Evolutionary conservation across 2,888 invertebrate genomes (phyloP).

Genomic region (Platypus cylindrus): DNA sequence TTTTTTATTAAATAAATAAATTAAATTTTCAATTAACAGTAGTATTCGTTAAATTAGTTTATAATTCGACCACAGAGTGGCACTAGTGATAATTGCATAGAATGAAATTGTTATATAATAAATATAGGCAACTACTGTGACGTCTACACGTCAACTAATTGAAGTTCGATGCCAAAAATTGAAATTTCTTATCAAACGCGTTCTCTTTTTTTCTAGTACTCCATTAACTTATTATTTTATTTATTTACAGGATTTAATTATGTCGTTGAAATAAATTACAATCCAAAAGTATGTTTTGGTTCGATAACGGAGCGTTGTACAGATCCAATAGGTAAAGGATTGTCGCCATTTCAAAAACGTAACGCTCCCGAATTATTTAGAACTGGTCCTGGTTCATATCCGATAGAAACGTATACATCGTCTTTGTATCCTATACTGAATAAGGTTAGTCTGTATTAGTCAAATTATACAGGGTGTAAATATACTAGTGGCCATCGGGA

Average conservation of each 20-base stretch:
- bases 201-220: too few species aligned
- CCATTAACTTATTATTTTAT: background rate
- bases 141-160: too few species aligned
- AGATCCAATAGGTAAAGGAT: slow-evolving; percentile 23
- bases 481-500: too few species aligned
- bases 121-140: too few species aligned
- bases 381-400: slow-evolving; percentile 23
- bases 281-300: slow-evolving; percentile 28
- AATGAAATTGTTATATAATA: too few species aligned
- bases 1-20: background rate
- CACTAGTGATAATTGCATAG: too few species aligned
- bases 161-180: too few species aligned
- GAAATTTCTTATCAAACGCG: too few species aligned
- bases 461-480: too few species aligned
- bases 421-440: slow-evolving; percentile 21
- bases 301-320: slow-evolving; percentile 24
- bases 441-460: slow-evolving; percentile 20
- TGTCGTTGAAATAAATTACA: slow-evolving; percentile 26
- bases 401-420: slow-evolving; percentile 20
- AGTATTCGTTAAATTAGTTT: too few species aligned
- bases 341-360: slow-evolving; percentile 24
- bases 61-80: too few species aligned
- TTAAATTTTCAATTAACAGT: background rate
- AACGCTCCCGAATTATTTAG: slow-evolving; percentile 18
- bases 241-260: slow-evolving; percentile 28